These are phyloP conservation scores for Pseudorhiza aurosa DNA, from an alignment of 30 jellyfish, hydroid and myxozoan genomes.

Conservation along the genomic window DNA sequence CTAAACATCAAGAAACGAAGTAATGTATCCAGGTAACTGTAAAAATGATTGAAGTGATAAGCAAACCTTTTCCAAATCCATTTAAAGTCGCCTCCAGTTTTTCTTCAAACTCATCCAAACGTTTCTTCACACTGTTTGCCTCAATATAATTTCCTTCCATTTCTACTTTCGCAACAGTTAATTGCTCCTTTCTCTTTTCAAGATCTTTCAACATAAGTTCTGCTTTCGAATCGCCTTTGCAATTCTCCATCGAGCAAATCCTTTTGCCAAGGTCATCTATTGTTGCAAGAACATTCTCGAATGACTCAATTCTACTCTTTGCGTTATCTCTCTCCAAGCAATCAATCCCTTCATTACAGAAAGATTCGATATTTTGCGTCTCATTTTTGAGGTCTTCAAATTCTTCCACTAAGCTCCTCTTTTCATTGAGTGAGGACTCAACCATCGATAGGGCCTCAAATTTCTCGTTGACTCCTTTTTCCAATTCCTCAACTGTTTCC, in stretches of 20 bases:
- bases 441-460: background rate
- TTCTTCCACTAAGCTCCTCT: background rate
- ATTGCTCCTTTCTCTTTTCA: background rate
- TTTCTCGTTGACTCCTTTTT: background rate
- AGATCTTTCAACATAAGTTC: background rate
- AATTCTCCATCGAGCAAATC: background rate
- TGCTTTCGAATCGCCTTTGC: background rate
- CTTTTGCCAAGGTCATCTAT: background rate
- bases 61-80: background rate
- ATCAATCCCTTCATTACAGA: background rate
- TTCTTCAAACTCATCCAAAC: conserved; percentile 2
- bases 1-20: too few species aligned
- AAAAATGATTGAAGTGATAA: background rate
- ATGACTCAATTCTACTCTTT: background rate
- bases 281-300: background rate
- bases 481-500: background rate
- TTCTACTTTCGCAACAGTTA: background rate
- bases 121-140: background rate
- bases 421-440: background rate
- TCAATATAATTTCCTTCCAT: background rate
- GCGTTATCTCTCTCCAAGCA: background rate
- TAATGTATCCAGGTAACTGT: too few species aligned
- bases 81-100: background rate
- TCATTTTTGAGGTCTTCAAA: background rate
- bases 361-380: background rate